Evolutionary conservation across 2,113 vertebrate species (phyloP).

Genomic region (Campylomormyrus numenius): DNA sequence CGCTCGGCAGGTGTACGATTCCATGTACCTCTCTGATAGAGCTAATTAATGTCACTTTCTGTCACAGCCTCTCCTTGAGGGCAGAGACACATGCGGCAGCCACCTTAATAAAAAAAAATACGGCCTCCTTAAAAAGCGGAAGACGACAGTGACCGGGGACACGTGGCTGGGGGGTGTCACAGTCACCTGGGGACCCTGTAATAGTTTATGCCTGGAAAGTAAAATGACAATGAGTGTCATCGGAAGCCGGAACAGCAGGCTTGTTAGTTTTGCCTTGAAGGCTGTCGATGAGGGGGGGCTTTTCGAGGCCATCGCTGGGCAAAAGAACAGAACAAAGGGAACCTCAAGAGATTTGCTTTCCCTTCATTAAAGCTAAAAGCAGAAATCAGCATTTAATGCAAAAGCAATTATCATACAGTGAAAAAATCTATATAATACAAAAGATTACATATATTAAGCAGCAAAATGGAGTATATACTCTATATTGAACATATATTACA

Average conservation of each 20-base stretch:
- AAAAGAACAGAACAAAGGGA: not conserved
- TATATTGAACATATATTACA: not conserved
- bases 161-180: not conserved
- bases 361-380: not conserved
- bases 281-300: not conserved
- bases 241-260: too few relatives aligned
- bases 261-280: not conserved
- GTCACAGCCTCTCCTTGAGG: conserved; percentile 36
- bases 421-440: not conserved
- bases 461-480: not conserved
- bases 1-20: conserved; percentile 24
- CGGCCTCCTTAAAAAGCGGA: conserved; percentile 32
- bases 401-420: not conserved
- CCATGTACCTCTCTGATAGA: conserved; percentile 34
- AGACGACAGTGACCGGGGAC: not conserved
- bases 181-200: not conserved
- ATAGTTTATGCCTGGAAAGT: not conserved
- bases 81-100: not conserved
- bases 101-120: not conserved
- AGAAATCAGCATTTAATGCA: not conserved
- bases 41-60: conserved; percentile 45
- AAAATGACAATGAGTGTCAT: not conserved
- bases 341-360: not conserved
- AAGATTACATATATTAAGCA: not conserved
- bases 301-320: not conserved